Conservation (phyloP, 2,113 vertebrate species). For the Campylomormyrus tamandua region DNA sequence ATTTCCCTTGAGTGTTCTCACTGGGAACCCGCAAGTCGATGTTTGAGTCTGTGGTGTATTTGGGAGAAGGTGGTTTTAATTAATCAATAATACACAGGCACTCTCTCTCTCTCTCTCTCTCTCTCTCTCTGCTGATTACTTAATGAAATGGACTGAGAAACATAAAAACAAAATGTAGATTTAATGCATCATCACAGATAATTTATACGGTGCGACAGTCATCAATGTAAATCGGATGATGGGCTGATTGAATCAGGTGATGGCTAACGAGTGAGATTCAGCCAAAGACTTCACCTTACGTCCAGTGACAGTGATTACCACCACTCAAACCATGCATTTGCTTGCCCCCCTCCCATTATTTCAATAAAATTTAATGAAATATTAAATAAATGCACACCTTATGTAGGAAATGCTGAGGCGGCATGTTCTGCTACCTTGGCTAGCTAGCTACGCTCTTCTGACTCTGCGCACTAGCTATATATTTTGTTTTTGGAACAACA, state of each 20-base stretch:
- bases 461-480: not conserved
- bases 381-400: not conserved
- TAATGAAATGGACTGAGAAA: not conserved
- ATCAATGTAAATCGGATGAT: not conserved
- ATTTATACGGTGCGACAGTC: not conserved
- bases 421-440: not conserved
- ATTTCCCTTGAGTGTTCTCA: not conserved
- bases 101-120: not conserved
- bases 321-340: not conserved
- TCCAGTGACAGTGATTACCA: not conserved
- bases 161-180: not conserved
- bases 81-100: not conserved
- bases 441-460: not conserved
- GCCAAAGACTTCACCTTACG: no score
- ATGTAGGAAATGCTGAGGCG: not conserved
- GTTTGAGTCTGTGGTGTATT: not conserved
- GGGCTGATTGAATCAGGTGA: conserved; percentile 26
- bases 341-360: not conserved
- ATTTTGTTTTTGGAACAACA: not conserved
- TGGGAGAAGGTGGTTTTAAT: not conserved
- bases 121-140: not conserved
- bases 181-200: not conserved
- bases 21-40: not conserved
- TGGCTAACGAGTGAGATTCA: conserved; percentile 47
- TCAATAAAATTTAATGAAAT: not conserved